These are phyloP conservation scores for Plemyria rubiginata DNA, from an alignment of 2,888 invertebrate species.

Conservation along the genomic window DNA sequence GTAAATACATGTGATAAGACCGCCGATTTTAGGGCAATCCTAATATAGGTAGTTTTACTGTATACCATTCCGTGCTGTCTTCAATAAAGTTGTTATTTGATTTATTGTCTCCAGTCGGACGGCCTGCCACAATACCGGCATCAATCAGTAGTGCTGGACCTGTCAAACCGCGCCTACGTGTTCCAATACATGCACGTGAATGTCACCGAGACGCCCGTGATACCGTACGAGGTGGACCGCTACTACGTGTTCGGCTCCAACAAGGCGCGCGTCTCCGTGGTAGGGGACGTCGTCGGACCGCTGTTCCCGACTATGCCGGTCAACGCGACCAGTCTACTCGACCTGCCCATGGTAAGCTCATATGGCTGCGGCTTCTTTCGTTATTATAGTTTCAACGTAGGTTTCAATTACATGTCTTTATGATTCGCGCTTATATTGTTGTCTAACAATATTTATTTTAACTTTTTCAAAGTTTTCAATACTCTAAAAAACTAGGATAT, in stretches of 20 bases:
- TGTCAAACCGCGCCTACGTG: conserved; percentile 95
- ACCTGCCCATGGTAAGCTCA: conserved; percentile 89
- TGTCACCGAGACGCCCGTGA: conserved; percentile 96
- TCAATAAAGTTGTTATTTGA: background rate
- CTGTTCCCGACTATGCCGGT: conserved; percentile 97
- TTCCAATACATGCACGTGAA: conserved; percentile 98
- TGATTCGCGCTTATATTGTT: too few relatives aligned
- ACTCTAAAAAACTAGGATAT: too few relatives aligned
- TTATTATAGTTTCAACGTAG: too few relatives aligned
- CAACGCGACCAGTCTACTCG: conserved; percentile 92
- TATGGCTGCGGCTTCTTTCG: background rate
- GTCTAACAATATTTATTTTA: too few relatives aligned
- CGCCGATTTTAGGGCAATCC: too few relatives aligned
- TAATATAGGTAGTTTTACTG: too few relatives aligned
- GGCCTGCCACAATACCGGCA: conserved; percentile 96
- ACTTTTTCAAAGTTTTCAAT: too few relatives aligned
- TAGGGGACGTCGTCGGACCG: conserved; percentile 96
- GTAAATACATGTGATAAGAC: too few relatives aligned
- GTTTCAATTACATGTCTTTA: too few relatives aligned
- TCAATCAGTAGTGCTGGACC: conserved; percentile 95
- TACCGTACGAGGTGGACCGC: conserved; percentile 92
- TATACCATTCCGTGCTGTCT: background rate
- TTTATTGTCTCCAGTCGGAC: conserved; percentile 86
- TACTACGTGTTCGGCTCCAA: conserved; percentile 98
- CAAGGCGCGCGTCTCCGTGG: conserved; percentile 91